Percentiles rank a stretch among this genome's conserved stretches.
These are phyloP conservation scores for Urocyon cinereoargenteus DNA, from an alignment of 2,797 vertebrate genomes.

Conservation along the genomic window DNA sequence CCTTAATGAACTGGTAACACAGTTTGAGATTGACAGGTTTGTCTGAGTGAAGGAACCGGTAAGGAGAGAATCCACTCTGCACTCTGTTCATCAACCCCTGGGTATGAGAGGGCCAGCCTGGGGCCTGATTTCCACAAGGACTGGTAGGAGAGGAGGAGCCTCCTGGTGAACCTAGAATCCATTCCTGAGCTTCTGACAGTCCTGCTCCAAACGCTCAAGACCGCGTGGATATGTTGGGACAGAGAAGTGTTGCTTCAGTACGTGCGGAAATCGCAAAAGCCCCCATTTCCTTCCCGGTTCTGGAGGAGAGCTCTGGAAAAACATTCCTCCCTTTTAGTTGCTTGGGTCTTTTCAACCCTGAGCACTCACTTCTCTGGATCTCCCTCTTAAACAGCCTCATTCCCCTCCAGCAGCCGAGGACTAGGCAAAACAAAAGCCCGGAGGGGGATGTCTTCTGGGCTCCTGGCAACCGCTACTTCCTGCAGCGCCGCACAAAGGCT, in stretches of 20 bases:
- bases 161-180: not conserved
- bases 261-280: not conserved
- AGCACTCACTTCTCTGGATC: not conserved
- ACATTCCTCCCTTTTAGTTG: not conserved
- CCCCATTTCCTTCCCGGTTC: not conserved
- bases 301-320: not conserved
- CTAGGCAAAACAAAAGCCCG: conserved; percentile 76
- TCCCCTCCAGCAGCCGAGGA: not conserved
- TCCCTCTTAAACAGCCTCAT: not conserved
- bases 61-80: not conserved
- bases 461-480: conserved; percentile 78
- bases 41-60: not conserved
- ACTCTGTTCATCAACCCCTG: not conserved
- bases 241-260: not conserved
- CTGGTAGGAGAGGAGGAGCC: not conserved
- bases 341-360: not conserved
- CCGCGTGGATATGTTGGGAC: accelerated
- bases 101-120: not conserved
- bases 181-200: not conserved
- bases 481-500: conserved; percentile 65
- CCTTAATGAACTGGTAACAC: not conserved
- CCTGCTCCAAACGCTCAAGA: not conserved
- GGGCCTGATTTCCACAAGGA: not conserved
- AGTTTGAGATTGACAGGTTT: not conserved
- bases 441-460: conserved; percentile 50